phyloP scores from a whole-genome alignment of 2,113 vertebrate genomes.

The Eclectus roratus region DNA sequence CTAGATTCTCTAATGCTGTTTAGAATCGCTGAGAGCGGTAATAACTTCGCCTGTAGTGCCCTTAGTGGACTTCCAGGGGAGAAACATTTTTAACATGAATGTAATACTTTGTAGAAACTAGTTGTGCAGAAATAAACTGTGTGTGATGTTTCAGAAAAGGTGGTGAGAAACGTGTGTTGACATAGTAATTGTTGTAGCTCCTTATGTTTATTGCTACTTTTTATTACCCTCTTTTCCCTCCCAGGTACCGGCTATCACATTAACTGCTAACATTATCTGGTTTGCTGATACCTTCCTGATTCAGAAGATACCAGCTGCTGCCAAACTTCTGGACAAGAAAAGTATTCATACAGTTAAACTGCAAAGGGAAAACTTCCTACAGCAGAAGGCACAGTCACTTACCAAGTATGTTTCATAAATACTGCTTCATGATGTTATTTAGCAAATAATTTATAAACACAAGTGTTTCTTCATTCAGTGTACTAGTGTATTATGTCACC shows the following conservation, averaged over 20 bases:
- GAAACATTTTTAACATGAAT: neutral
- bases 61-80: neutral
- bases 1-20: neutral
- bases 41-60: neutral
- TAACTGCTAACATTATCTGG: slow-evolving; percentile 96
- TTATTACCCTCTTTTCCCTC: rapidly evolving
- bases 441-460: neutral
- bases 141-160: neutral
- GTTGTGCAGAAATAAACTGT: neutral
- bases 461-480: neutral
- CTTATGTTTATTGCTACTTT: neutral
- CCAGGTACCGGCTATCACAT: slow-evolving; percentile 94
- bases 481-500: neutral
- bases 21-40: neutral
- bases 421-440: neutral
- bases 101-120: neutral
- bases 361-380: slow-evolving; percentile 88
- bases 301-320: slow-evolving; percentile 88
- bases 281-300: slow-evolving; percentile 92
- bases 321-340: slow-evolving; percentile 94
- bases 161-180: neutral
- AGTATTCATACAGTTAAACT: slow-evolving; percentile 84
- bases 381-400: slow-evolving; percentile 89
- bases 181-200: neutral
- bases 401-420: slow-evolving; percentile 82